Base-by-base conservation (phyloP, 2,797 vertebrate genomes). In the Florisuga fusca region DNA sequence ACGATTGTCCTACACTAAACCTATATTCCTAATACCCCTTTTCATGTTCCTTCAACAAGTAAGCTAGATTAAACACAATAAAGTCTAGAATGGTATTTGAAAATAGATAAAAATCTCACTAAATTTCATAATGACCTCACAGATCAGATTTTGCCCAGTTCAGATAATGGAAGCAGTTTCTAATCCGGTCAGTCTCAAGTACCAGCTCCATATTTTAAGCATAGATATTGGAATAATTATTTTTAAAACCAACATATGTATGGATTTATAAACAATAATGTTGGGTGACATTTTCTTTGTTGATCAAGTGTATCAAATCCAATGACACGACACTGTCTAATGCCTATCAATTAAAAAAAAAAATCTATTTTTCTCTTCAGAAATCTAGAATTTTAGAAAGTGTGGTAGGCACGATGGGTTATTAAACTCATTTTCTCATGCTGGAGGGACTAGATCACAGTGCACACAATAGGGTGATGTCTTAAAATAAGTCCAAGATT, bases 41-140 rank as follows among this genome's bases (percentile, higher is more conserved):
- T 94, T 96, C 72, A 94, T 88, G 76, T 86, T 86, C n/a, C 63
- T 78, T 91, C 92, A 96, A 82, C 69, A 91, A 91, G 77, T 50
- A 91, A 94, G 41, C 67, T 84, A 91, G 67, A 94, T 95, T 68
- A 90, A 94, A 77, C 67, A 79, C 46, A 85, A 73, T 87, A 76
- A 93, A 87, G 63, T 94, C 89, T 96, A 91, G 84, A 90, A 63
- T 59, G 55, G 85, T 92, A 87, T 95, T 95, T 95, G 94, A 96
- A 95, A 97, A 87, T 46, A 87, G 82, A 93, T 94, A 92, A 96
- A 90, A 97, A 86, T 27, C 85, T 79, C 57, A 80, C 50, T 78
- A 83, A 59, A 64, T 78, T 88, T 94, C 90, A 84, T 36, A 86
- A 94, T 77, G 87, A 88, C 73, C 88, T 53, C 34, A 89, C 33